These are phyloP conservation scores for Jaculus jaculus DNA, from an alignment of 2,113 vertebrate species.

Conservation along the genomic window DNA sequence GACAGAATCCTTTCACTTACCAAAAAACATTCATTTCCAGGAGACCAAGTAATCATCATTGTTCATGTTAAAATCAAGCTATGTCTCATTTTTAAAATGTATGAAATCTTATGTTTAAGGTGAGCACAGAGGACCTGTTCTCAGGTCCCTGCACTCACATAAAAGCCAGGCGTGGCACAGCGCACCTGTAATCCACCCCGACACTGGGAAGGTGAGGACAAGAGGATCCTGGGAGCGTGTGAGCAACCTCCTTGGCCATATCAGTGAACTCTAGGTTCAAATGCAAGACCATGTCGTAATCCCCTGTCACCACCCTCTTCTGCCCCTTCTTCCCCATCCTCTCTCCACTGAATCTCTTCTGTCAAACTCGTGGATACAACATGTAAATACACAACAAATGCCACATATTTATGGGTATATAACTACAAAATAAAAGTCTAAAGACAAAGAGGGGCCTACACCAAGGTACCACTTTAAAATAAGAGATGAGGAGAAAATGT, in stretches of 20 bases:
- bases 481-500: not conserved
- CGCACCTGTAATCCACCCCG: not conserved
- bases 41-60: not conserved
- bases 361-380: not conserved
- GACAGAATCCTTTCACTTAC: not conserved
- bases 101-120: too few species aligned
- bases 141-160: too few species aligned
- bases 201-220: not conserved
- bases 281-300: not conserved
- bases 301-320: too few species aligned
- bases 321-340: too few species aligned
- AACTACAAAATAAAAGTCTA: not conserved
- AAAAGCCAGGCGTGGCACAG: not conserved
- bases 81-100: not conserved
- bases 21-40: not conserved
- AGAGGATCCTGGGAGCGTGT: not conserved
- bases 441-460: not conserved
- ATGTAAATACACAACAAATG: not conserved
- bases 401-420: not conserved
- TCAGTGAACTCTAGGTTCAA: not conserved
- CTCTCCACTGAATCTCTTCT: not conserved
- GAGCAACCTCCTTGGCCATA: not conserved
- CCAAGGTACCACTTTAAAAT: not conserved
- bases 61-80: conserved; percentile 7
- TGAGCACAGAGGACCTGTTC: too few species aligned